Base-by-base conservation (phyloP, 2,113 vertebrate genomes). In the Cyprinodon tularosa region DNA sequence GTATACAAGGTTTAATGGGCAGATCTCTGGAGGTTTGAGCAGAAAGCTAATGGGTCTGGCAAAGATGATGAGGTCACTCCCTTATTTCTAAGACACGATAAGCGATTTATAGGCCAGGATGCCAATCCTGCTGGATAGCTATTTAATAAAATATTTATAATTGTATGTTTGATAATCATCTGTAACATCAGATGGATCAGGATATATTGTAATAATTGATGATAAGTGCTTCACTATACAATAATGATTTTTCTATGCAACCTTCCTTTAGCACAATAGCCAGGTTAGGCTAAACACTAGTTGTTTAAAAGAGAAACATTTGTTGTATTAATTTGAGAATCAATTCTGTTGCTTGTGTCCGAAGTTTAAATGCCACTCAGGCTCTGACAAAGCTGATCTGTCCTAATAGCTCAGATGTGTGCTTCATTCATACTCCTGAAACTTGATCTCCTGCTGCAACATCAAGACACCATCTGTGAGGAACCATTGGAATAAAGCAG, bases 1-100 rank as follows among this genome's bases (percentile, higher is more conserved):
- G 68, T 91, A 73, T 59, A 93, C 29, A 95, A 81, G 93, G 91
- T 93, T 96, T 96, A 96, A 95, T 95, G 84, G 84, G 86, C 81
- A 12, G 40, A 50, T 86, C 93, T 88, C 85, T 61, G 37, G 91
- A 82, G 93, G 77, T 87, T 78, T 78, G 59, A 60, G 72, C 60
- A 76, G 69, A 76, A 84, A 82, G 89, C 92, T 93, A 93, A 94
- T 94, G 92, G 92, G 67, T 77, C 72, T 78, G 84, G 70, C 78
- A 78, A 79, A 87, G 84, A 86, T 78, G 86, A 91, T 94, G 93
- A 95, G 93, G 86, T 94, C 93, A 94, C 86, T 78, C 81, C 60
- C 76, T 78, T 64, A 79, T 76, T 62, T 45, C 71, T 65, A 47
- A 83, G 72, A 87, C 74, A 86, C 84, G 83, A 78, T 72, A 53